A percentile compares a stretch with the other conserved stretches of the same genome.
Conservation (phyloP, 2,888 invertebrate species). For the Lordiphosa fenestrarum region DNA sequence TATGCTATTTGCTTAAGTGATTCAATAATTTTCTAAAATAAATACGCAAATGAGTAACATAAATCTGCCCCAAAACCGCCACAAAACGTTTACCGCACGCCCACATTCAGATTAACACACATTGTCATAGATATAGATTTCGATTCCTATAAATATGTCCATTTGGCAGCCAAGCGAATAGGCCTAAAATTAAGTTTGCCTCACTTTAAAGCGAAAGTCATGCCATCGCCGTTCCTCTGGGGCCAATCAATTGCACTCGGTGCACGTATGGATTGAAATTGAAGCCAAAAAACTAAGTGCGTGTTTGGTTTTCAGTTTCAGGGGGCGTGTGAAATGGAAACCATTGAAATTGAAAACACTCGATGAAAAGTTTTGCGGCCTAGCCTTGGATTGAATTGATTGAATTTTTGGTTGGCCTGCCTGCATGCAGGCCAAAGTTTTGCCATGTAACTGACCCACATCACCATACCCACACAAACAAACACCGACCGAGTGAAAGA, state of each 20-base stretch:
- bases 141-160: neutral
- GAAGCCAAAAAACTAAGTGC: conserved; percentile 13
- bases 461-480: conserved; percentile 22
- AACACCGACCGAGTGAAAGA: neutral
- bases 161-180: conserved; percentile 1
- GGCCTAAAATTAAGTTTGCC: conserved; percentile 33
- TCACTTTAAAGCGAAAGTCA: conserved; percentile 15
- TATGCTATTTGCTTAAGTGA: conserved; percentile 42
- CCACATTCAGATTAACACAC: conserved; percentile 36
- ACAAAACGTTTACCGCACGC: conserved; percentile 34
- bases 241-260: conserved; percentile 36
- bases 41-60: conserved; percentile 16
- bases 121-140: conserved; percentile 11
- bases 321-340: conserved; percentile 68
- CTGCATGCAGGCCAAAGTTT: conserved; percentile 28
- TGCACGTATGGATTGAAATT: conserved; percentile 21
- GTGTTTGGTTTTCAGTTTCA: conserved; percentile 30
- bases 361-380: conserved; percentile 61
- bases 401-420: conserved; percentile 41
- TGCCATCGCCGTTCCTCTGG: neutral
- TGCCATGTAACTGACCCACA: conserved; percentile 65
- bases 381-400: conserved; percentile 66
- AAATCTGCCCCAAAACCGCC: conserved; percentile 29
- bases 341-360: conserved; percentile 64
- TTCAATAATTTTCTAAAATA: conserved; percentile 32